These are phyloP conservation scores for Zaprionus capensis DNA, from an alignment of 1,140 invertebrate species.

Conservation along the genomic window DNA sequence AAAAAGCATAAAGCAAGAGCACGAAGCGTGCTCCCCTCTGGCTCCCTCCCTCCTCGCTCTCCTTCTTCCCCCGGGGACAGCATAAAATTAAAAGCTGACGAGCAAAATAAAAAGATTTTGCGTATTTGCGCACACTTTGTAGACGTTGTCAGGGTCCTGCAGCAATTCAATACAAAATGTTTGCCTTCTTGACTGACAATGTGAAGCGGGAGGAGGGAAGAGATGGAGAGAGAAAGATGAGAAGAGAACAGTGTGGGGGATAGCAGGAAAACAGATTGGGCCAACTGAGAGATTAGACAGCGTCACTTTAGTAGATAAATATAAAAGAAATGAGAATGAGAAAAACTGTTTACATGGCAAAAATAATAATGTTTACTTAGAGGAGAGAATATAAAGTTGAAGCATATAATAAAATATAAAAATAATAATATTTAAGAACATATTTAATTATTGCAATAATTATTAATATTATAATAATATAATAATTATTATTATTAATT, in stretches of 20 bases:
- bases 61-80: slow-evolving; percentile 36
- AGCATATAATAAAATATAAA: no score
- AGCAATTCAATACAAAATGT: slow-evolving; percentile 47
- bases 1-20: slow-evolving; percentile 33
- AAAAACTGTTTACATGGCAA: background rate
- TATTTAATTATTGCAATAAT: no score
- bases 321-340: background rate
- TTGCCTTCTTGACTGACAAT: slow-evolving; percentile 45
- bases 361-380: slow-evolving; percentile 1
- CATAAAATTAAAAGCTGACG: slow-evolving; percentile 84
- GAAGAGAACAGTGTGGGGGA: background rate
- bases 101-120: slow-evolving; percentile 83
- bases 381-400: background rate
- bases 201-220: slow-evolving; percentile 34
- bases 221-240: background rate
- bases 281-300: background rate
- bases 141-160: slow-evolving; percentile 38
- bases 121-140: slow-evolving; percentile 72
- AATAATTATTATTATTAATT: no score
- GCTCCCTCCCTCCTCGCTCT: background rate
- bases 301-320: background rate
- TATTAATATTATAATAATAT: no score
- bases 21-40: background rate
- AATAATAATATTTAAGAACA: no score
- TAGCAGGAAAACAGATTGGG: background rate